Evolutionary conservation across 2,888 invertebrate genomes (phyloP).

Genomic region (Epicampocera succincta): DNA sequence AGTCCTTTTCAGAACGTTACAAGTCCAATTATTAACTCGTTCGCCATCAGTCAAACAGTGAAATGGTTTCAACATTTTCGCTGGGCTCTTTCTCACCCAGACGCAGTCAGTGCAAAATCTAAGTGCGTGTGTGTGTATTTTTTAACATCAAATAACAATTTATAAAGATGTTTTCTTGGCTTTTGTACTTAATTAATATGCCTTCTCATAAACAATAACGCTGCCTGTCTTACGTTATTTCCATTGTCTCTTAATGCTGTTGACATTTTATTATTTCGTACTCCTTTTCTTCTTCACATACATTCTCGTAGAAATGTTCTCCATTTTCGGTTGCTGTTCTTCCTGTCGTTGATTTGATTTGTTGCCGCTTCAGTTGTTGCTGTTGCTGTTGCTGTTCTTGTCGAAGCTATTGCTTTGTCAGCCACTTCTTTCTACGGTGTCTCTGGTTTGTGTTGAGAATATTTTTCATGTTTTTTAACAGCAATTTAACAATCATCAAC

Average conservation of each 20-base stretch:
- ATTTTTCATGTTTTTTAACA: conserved; percentile 36
- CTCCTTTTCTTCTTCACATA: conserved; percentile 11
- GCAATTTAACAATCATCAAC: conserved; percentile 64
- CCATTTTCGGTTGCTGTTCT: background rate
- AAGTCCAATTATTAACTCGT: too few relatives aligned
- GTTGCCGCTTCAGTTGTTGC: conserved; percentile 11
- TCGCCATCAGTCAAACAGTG: too few relatives aligned
- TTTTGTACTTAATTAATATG: conserved; percentile 62
- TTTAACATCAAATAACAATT: background rate
- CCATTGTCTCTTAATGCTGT: conserved; percentile 39
- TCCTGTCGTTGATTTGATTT: background rate
- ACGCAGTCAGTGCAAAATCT: too few relatives aligned
- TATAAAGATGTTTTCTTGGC: conserved; percentile 50
- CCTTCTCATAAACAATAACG: conserved; percentile 23
- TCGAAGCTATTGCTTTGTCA: background rate
- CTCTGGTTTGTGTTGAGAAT: background rate
- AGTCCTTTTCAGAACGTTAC: too few relatives aligned
- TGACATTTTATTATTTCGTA: conserved; percentile 55
- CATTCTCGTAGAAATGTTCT: background rate
- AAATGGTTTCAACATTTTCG: too few relatives aligned
- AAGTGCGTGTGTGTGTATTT: background rate
- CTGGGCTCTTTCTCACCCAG: background rate
- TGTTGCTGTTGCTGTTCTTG: conserved; percentile 17
- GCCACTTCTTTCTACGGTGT: background rate
- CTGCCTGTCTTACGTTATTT: conserved; percentile 8